phyloP scores from a whole-genome alignment of 2,113 vertebrate genomes.

The Nettapus auritus region DNA sequence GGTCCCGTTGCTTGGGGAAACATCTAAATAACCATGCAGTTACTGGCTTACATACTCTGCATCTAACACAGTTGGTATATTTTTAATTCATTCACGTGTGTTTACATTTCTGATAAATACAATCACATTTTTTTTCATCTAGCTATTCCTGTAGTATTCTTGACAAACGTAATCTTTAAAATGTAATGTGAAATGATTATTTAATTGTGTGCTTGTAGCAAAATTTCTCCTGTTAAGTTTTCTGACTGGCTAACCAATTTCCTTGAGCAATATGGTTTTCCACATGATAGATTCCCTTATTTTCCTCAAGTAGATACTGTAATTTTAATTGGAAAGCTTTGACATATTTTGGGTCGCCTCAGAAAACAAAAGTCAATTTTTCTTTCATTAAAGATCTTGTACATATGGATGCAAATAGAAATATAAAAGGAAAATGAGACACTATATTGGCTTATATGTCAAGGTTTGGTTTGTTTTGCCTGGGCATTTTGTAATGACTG shows the following conservation, averaged over 20 bases:
- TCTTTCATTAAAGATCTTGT: constrained; percentile 3
- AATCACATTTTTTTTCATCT: constrained; percentile 4
- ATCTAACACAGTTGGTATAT: not conserved
- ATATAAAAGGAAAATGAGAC: not conserved
- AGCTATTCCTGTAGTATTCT: constrained; percentile 17
- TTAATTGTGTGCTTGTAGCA: constrained; percentile 49
- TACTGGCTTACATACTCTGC: not conserved
- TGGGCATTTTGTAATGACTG: not conserved
- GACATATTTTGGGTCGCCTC: not conserved
- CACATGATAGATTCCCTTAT: constrained; percentile 38
- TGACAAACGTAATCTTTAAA: constrained; percentile 38
- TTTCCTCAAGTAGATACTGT: constrained; percentile 37
- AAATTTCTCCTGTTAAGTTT: constrained; percentile 24
- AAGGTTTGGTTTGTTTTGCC: not conserved
- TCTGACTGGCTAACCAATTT: constrained; percentile 50
- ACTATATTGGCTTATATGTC: not conserved
- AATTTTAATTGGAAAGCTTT: constrained; percentile 60
- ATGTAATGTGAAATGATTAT: constrained; percentile 27
- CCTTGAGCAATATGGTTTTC: constrained; percentile 31
- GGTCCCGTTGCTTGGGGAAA: not conserved
- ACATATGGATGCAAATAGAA: constrained; percentile 20
- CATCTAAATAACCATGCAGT: not conserved
- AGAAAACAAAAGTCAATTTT: constrained; percentile 32
- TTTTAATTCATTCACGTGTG: not conserved
- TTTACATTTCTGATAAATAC: not conserved